Evolutionary conservation across 2,113 vertebrate genomes (phyloP).

Genomic region (Bos javanicus): DNA sequence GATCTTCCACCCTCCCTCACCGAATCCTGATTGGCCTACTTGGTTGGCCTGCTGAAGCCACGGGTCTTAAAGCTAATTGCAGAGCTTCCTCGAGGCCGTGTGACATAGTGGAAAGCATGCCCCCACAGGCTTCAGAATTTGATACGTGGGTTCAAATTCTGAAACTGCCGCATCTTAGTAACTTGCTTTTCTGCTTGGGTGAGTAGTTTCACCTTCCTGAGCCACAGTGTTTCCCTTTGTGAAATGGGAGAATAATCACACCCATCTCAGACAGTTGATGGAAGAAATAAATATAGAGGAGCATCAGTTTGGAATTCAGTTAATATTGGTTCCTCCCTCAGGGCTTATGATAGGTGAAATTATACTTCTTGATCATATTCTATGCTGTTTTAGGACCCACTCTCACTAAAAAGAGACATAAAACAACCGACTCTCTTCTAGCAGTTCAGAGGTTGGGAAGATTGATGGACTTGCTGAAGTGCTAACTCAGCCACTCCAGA

Average conservation of each 20-base stretch:
- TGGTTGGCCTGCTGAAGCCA: background rate
- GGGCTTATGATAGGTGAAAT: background rate
- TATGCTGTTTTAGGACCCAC: background rate
- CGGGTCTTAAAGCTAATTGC: background rate
- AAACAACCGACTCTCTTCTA: background rate
- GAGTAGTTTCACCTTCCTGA: background rate
- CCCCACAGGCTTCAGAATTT: background rate
- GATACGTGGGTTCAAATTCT: background rate
- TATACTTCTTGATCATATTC: background rate
- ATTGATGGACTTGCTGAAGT: background rate
- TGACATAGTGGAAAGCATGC: background rate
- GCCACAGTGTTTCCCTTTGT: background rate
- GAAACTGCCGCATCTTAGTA: background rate
- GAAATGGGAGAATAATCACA: background rate
- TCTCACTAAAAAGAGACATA: background rate
- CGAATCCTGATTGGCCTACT: background rate
- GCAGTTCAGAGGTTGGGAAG: background rate
- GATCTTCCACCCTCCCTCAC: background rate
- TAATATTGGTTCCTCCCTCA: too few species aligned
- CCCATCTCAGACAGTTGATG: background rate
- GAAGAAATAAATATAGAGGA: background rate
- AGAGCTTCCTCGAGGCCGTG: background rate
- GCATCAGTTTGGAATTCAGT: background rate
- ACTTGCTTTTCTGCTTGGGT: background rate
- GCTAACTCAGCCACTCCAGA: background rate